phyloP scores from a whole-genome alignment of 2,797 vertebrate species.

The Galago senegalensis region DNA sequence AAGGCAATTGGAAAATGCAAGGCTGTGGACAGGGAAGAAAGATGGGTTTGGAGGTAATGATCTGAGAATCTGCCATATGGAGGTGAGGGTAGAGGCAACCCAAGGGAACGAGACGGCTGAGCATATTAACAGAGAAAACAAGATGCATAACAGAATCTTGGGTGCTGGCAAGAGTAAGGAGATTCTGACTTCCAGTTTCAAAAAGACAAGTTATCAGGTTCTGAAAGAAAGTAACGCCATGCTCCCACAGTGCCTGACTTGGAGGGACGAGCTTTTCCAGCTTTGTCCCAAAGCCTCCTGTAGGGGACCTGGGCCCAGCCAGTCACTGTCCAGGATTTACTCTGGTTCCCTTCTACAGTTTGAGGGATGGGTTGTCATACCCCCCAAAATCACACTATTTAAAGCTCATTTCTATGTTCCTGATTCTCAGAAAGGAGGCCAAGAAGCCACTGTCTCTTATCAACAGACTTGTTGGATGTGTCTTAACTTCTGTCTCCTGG shows the following conservation, averaged over 20 bases:
- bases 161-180: background rate
- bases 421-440: background rate
- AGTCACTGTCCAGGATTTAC: background rate
- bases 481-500: background rate
- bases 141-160: background rate
- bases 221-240: background rate
- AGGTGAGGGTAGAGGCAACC: background rate
- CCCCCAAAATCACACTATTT: background rate
- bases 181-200: slow-evolving; percentile 18
- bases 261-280: background rate
- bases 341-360: background rate
- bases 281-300: background rate
- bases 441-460: background rate
- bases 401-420: background rate
- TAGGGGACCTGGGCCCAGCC: background rate
- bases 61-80: background rate
- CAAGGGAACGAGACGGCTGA: background rate
- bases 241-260: background rate
- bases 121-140: background rate
- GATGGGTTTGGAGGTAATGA: background rate
- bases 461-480: background rate
- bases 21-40: background rate
- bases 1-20: slow-evolving; percentile 7
- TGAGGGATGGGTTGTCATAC: background rate
- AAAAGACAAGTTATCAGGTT: background rate